Conservation (phyloP, 2,888 invertebrate species). For the Perdita meconis region DNA sequence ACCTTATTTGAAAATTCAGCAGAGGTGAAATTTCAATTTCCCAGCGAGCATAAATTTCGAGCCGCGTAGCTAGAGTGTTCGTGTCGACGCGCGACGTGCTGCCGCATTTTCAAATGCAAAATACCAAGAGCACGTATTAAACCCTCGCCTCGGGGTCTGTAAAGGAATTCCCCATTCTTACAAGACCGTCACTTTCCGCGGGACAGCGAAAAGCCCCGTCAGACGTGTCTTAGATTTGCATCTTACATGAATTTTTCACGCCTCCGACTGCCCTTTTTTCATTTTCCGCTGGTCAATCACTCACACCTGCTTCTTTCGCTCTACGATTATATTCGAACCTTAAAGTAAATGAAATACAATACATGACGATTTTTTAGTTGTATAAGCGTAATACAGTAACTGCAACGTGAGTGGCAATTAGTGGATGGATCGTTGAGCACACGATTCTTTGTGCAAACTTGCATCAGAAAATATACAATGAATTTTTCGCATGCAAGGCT, state of each 20-base stretch:
- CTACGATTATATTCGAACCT: not conserved
- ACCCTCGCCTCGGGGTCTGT: constrained; percentile 19
- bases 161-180: constrained; percentile 42
- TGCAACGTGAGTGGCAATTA: too few relatives aligned
- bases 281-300: constrained; percentile 12
- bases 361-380: too few relatives aligned
- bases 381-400: too few relatives aligned
- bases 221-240: constrained; percentile 49
- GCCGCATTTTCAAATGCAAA: constrained; percentile 41
- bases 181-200: constrained; percentile 23
- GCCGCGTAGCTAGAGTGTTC: not conserved
- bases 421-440: too few relatives aligned
- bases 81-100: constrained; percentile 4
- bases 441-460: too few relatives aligned
- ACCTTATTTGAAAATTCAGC: constrained; percentile 40
- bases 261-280: constrained; percentile 1
- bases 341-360: too few relatives aligned
- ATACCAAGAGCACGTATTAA: constrained; percentile 42
- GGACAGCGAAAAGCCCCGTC: not conserved
- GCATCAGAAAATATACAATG: too few relatives aligned
- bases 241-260: constrained; percentile 46
- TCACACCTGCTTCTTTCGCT: constrained; percentile 7
- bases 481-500: too few relatives aligned
- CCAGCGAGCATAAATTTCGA: constrained; percentile 38
- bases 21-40: constrained; percentile 53